Evolutionary conservation across 2,113 vertebrate genomes (phyloP).

Genomic region (Zeus faber): DNA sequence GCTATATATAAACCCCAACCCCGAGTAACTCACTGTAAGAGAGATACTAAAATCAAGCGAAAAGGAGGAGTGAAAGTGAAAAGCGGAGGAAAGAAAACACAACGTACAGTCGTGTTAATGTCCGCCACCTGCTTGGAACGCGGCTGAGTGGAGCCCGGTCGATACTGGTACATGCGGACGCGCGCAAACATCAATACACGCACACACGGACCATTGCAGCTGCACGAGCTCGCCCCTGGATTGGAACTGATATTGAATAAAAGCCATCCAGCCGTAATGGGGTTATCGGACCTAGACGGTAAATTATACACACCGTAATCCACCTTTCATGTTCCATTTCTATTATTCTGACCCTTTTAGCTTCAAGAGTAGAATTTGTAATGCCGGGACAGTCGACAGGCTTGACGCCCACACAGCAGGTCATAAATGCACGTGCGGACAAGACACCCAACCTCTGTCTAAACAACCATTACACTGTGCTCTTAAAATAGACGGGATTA

Average conservation of each 20-base stretch:
- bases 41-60: too few relatives aligned
- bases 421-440: too few relatives aligned
- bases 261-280: constrained; percentile 3
- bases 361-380: constrained; percentile 27
- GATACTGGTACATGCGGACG: neutral
- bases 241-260: neutral
- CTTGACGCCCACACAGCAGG: too few relatives aligned
- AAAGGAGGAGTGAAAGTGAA: constrained; percentile 6
- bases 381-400: constrained; percentile 11
- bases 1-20: constrained; percentile 49
- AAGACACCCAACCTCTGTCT: too few relatives aligned
- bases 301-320: neutral
- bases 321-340: too few relatives aligned
- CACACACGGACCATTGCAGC: neutral
- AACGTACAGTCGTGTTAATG: too few relatives aligned
- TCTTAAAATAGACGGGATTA: too few relatives aligned
- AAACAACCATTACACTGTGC: too few relatives aligned
- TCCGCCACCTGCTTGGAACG: constrained; percentile 16
- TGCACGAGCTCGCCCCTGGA: too few relatives aligned
- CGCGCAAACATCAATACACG: neutral
- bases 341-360: constrained; percentile 25
- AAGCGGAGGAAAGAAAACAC: neutral
- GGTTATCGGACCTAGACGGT: neutral
- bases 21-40: neutral
- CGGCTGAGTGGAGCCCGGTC: too few relatives aligned